Percentiles rank a stretch among this genome's conserved stretches.
Conservation (phyloP, 1,140 invertebrate genomes). For the Drosophila trapezifrons region DNA sequence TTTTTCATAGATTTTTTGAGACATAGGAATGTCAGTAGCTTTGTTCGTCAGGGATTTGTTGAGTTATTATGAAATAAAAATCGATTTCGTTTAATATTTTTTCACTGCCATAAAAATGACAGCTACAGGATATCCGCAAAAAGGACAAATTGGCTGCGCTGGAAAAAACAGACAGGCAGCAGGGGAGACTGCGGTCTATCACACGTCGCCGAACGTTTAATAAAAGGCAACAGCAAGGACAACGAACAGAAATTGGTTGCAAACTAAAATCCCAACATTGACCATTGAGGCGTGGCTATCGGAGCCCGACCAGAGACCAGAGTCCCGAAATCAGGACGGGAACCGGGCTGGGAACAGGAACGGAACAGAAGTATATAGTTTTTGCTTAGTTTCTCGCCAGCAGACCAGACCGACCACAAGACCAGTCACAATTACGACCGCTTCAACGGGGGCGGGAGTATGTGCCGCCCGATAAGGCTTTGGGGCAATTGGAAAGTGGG, state of each 20-base stretch:
- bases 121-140: not conserved
- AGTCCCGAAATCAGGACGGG: conserved; percentile 22
- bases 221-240: conserved; percentile 47
- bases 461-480: conserved; percentile 43
- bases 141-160: conserved; percentile 1
- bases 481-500: conserved; percentile 29
- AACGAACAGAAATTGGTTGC: conserved; percentile 49
- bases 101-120: not conserved
- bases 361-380: conserved; percentile 46
- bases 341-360: conserved; percentile 1
- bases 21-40: too few relatives aligned
- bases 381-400: conserved; percentile 45
- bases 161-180: not conserved
- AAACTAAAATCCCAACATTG: conserved; percentile 62
- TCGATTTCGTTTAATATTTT: too few relatives aligned
- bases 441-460: conserved; percentile 21
- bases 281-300: conserved; percentile 71
- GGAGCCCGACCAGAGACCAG: conserved; percentile 28
- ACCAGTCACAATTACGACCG: conserved; percentile 34
- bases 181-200: conserved; percentile 18
- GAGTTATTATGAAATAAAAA: too few relatives aligned
- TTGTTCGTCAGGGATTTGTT: too few relatives aligned
- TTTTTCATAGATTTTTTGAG: too few relatives aligned
- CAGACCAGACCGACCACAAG: conserved; percentile 11
- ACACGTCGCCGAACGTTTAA: conserved; percentile 61